Conservation (phyloP, 2,113 vertebrate genomes). For the Ophthalmolycus amberensis region DNA sequence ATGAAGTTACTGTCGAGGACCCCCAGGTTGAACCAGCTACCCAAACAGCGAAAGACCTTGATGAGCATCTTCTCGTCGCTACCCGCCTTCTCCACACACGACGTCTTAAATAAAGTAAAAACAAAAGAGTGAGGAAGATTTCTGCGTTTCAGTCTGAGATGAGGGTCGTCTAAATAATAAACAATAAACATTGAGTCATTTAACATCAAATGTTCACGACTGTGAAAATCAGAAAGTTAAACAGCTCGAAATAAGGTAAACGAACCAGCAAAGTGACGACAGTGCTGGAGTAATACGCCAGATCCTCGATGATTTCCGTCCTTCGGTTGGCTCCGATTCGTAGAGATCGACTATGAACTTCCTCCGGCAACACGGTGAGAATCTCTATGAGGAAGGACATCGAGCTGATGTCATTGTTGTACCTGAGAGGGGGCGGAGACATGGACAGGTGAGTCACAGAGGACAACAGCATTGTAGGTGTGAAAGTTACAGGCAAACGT, state of each 20-base stretch:
- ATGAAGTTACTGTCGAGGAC: slow-evolving; percentile 98
- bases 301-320: slow-evolving; percentile 96
- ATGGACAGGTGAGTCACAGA: background rate
- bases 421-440: slow-evolving; percentile 79
- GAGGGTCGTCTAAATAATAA: too few relatives aligned
- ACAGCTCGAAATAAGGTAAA: background rate
- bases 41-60: slow-evolving; percentile 96
- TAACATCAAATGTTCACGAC: too few relatives aligned
- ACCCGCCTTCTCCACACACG: slow-evolving; percentile 93
- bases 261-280: slow-evolving; percentile 92
- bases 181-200: too few relatives aligned
- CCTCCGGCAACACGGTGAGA: slow-evolving; percentile 95
- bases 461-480: background rate
- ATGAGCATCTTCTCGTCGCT: slow-evolving; percentile 97
- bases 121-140: background rate
- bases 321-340: slow-evolving; percentile 96
- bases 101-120: background rate
- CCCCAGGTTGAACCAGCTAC: slow-evolving; percentile 98
- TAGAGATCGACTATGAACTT: slow-evolving; percentile 95
- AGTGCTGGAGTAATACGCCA: slow-evolving; percentile 95
- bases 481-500: background rate
- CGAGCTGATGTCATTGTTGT: slow-evolving; percentile 92
- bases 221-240: too few relatives aligned
- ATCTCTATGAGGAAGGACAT: slow-evolving; percentile 97
- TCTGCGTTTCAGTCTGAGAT: too few relatives aligned